These are phyloP conservation scores for Xenopus petersii DNA, from an alignment of 2,797 vertebrate genomes.

Conservation along the genomic window DNA sequence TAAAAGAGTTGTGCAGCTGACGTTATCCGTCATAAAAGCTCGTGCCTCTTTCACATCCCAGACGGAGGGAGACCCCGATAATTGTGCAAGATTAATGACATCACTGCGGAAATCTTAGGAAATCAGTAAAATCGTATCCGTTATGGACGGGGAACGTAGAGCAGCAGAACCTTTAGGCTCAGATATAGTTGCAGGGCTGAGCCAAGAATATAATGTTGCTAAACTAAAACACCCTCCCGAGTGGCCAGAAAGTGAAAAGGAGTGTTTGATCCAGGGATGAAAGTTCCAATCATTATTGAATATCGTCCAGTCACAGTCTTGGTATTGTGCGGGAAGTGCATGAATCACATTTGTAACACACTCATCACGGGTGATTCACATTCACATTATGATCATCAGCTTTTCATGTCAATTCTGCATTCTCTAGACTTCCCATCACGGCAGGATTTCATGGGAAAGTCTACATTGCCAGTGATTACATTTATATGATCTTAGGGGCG, in stretches of 20 bases:
- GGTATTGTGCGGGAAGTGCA: conserved; percentile 21
- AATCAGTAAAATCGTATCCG: conserved; percentile 24
- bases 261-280: conserved; percentile 5
- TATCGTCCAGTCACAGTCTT: conserved; percentile 3
- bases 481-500: too few species aligned
- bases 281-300: neutral
- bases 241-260: conserved; percentile 4
- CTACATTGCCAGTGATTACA: too few species aligned
- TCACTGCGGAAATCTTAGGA: conserved; percentile 5
- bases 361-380: conserved; percentile 27
- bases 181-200: neutral
- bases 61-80: conserved; percentile 28
- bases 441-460: conserved; percentile 10
- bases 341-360: conserved; percentile 31
- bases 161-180: neutral
- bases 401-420: neutral
- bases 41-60: neutral
- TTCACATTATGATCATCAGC: conserved; percentile 9
- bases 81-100: conserved; percentile 39
- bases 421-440: conserved; percentile 31
- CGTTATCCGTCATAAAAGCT: neutral
- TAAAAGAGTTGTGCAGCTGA: neutral
- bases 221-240: neutral
- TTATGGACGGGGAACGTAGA: conserved; percentile 18
- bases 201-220: conserved; percentile 13